These are phyloP conservation scores for Brachyistius frenatus DNA, from an alignment of 2,113 vertebrate genomes.

Conservation along the genomic window DNA sequence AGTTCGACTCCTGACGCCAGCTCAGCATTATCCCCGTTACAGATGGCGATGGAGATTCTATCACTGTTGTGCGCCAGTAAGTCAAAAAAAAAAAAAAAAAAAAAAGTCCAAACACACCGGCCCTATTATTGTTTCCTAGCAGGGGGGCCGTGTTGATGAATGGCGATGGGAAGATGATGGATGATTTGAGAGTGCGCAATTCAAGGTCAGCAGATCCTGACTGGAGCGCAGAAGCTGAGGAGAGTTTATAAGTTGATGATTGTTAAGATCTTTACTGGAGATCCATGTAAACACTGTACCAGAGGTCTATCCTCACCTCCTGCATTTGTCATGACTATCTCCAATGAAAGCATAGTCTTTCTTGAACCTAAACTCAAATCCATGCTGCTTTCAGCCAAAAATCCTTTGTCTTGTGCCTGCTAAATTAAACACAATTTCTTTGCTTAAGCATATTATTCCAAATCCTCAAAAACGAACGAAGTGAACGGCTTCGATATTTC, in stretches of 20 bases:
- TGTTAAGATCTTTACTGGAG: conserved; percentile 50
- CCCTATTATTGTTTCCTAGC: conserved; percentile 62
- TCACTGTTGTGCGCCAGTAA: conserved; percentile 46
- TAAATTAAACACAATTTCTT: conserved; percentile 54
- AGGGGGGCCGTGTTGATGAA: conserved; percentile 54
- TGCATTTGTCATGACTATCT: conserved; percentile 49
- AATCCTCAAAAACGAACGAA: conserved; percentile 53
- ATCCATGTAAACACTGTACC: conserved; percentile 35
- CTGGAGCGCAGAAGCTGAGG: conserved; percentile 11
- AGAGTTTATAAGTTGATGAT: conserved; percentile 45
- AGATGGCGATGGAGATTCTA: conserved; percentile 61
- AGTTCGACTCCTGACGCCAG: conserved; percentile 59
- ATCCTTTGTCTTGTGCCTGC: conserved; percentile 44
- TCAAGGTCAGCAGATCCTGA: conserved; percentile 69
- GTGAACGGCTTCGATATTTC: conserved; percentile 44
- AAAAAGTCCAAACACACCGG: conserved; percentile 58
- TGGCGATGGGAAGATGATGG: conserved; percentile 56
- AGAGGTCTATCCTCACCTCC: conserved; percentile 6
- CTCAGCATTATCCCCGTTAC: conserved; percentile 70
- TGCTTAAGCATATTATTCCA: conserved; percentile 50
- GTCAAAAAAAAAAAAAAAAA: conserved; percentile 34
- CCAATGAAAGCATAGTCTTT: background rate
- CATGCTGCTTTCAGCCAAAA: conserved; percentile 10
- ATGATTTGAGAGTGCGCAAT: conserved; percentile 58
- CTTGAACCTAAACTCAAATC: conserved; percentile 13